Percentiles rank a stretch among this genome's conserved stretches.
Evolutionary conservation across 2,888 invertebrate genomes (phyloP).

Genomic region (Eristalinus aeneus): DNA sequence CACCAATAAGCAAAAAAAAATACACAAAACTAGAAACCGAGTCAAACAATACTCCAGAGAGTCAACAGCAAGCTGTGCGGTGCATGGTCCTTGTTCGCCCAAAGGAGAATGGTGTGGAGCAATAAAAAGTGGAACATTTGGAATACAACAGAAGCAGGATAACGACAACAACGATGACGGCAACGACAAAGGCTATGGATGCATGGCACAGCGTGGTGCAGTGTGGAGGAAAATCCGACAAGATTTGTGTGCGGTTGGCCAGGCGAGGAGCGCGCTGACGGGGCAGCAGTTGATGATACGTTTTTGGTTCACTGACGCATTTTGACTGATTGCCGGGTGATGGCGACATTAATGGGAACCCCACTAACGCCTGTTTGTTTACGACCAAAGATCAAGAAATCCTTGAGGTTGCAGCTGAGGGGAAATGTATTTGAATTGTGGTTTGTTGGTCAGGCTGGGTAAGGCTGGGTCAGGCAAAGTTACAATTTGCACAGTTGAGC

Average conservation of each 20-base stretch:
- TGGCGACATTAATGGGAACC: not conserved
- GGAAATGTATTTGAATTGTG: too few relatives aligned
- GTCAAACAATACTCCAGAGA: slow-evolving; percentile 54
- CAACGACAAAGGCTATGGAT: not conserved
- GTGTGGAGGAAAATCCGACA: not conserved
- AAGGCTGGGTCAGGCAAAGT: too few relatives aligned
- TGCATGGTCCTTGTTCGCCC: slow-evolving; percentile 45
- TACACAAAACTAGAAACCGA: slow-evolving; percentile 25
- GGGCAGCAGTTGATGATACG: not conserved
- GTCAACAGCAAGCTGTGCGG: slow-evolving; percentile 50
- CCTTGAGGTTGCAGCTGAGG: not conserved
- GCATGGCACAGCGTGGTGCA: not conserved
- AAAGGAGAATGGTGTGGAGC: slow-evolving; percentile 3
- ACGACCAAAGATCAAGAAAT: not conserved
- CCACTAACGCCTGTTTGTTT: not conserved
- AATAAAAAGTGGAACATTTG: slow-evolving; percentile 48
- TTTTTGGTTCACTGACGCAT: not conserved
- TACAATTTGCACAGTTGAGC: too few relatives aligned
- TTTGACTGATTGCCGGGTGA: not conserved
- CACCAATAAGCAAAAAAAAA: not conserved
- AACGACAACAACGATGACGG: slow-evolving; percentile 15
- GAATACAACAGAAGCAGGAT: slow-evolving; percentile 8
- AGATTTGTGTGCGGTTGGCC: not conserved
- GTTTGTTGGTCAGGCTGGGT: too few relatives aligned
- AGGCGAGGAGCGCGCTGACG: not conserved